Evolutionary conservation across 64 coral and sea anemone genomes (phyloP).

Genomic region (Porites lutea): DNA sequence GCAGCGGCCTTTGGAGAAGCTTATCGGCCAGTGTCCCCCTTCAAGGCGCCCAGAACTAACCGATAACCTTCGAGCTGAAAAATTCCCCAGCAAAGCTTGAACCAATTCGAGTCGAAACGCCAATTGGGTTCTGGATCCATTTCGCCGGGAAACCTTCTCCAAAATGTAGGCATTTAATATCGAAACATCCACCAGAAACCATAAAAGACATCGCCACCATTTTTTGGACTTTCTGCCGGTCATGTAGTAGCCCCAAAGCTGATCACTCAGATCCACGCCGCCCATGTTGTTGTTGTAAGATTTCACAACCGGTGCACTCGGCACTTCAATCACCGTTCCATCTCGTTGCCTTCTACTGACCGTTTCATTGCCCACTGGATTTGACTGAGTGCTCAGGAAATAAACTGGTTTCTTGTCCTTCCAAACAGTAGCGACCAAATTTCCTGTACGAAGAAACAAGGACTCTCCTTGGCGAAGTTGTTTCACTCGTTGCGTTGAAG

Average conservation of each 20-base stretch:
- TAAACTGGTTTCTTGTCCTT: conserved; percentile 57
- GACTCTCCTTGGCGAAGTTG: conserved; percentile 38
- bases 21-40: conserved; percentile 16
- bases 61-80: conserved; percentile 9
- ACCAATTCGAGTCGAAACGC: conserved; percentile 1
- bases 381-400: conserved; percentile 63
- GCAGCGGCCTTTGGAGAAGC: conserved; percentile 2
- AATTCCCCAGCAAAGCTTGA: neutral
- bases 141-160: neutral
- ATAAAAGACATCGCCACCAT: conserved; percentile 39
- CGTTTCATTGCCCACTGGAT: conserved; percentile 45
- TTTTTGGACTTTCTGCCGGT: neutral
- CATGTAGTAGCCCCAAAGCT: conserved; percentile 7
- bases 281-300: conserved; percentile 46
- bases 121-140: neutral
- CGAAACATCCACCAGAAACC: conserved; percentile 5
- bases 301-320: conserved; percentile 37
- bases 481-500: conserved; percentile 30
- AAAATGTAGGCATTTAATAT: conserved; percentile 40
- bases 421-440: conserved; percentile 51
- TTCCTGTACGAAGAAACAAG: conserved; percentile 32
- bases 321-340: conserved; percentile 45
- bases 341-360: conserved; percentile 54
- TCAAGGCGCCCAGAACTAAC: neutral
- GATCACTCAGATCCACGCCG: conserved; percentile 19